These are phyloP conservation scores for Sclerurus mexicanus DNA, from an alignment of 2,113 vertebrate genomes.

Conservation along the genomic window DNA sequence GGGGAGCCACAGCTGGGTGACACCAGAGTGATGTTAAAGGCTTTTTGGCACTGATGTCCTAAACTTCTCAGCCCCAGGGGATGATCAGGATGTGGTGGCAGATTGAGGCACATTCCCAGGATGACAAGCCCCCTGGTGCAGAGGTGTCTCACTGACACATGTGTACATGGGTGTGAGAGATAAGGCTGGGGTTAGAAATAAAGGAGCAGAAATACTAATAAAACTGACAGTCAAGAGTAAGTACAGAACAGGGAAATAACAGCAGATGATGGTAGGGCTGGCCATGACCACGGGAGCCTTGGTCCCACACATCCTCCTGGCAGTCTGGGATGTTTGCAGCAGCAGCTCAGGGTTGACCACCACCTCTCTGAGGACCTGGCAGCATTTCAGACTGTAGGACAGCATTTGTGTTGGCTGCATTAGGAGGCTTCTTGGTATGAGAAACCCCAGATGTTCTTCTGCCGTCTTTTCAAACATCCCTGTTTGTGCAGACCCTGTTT, in stretches of 20 bases:
- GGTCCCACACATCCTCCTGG: not conserved
- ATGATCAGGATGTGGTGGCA: accelerated
- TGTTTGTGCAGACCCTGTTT: not conserved
- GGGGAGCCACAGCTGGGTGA: not conserved
- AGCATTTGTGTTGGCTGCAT: not conserved
- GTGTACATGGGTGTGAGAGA: not conserved
- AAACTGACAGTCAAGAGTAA: not conserved
- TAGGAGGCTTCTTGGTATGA: not conserved
- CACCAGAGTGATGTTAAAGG: not conserved
- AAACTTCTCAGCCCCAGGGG: accelerated
- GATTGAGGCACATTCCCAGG: not conserved
- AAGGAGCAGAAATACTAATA: not conserved
- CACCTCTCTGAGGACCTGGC: not conserved
- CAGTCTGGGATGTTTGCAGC: not conserved
- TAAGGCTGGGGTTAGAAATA: not conserved
- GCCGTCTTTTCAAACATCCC: not conserved
- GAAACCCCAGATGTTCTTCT: not conserved
- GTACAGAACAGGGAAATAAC: not conserved
- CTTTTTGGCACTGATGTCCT: not conserved
- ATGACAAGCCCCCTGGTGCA: accelerated
- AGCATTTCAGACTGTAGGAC: accelerated
- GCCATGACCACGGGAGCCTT: accelerated
- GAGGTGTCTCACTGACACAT: not conserved
- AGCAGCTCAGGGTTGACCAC: not conserved
- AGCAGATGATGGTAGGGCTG: not conserved